Base-by-base conservation (phyloP, 1,140 invertebrate genomes). In the Sycobia sp. region DNA sequence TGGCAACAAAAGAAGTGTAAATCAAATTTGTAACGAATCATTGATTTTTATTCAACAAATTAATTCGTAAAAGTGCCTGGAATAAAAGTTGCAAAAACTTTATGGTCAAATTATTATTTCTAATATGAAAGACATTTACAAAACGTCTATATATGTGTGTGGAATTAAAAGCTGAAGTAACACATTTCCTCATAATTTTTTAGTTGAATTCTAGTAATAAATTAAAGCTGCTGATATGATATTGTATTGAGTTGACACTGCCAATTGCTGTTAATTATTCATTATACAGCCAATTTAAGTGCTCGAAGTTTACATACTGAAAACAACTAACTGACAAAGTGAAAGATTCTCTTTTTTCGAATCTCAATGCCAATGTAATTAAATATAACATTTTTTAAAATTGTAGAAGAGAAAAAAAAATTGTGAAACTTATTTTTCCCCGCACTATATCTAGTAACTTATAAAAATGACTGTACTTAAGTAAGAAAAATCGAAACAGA, bases 21-120 rank as follows among this genome's bases (percentile, higher is more conserved):
- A n/a, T n/a, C n/a, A n/a, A n/a, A n/a, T n/a, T n/a, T n/a, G n/a
- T n/a, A n/a, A n/a, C n/a, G n/a, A n/a, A n/a, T n/a, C n/a, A n/a
- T n/a, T n/a, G 46, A 59, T 59, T 60, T 60, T 49, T 25, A 27
- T n/a, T n/a, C n/a, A n/a, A n/a, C n/a, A n/a, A 32, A 59, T 11
- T 0, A 7, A 36, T 57, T 49, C 4, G 11, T 27, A 23, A 34
- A 60, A 51, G 47, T 60, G 58, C 58, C 47, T 60, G 14, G 5
- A 43, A n/a, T 43, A 4, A 34, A 23, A 16, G 34, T 43, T 32
- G n/a, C 2, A 7, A 36, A 38, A 38, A 36, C 14, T n/a, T n/a
- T 44, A 20, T 44, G 16, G 32, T 18, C 11, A 53, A 39, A 53
- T 32, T 14, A 23, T 34, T 34, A 27, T 27, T 4, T 34, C 18